These are phyloP conservation scores for Simalia tracyae DNA, from an alignment of 2,797 vertebrate genomes.

Conservation along the genomic window DNA sequence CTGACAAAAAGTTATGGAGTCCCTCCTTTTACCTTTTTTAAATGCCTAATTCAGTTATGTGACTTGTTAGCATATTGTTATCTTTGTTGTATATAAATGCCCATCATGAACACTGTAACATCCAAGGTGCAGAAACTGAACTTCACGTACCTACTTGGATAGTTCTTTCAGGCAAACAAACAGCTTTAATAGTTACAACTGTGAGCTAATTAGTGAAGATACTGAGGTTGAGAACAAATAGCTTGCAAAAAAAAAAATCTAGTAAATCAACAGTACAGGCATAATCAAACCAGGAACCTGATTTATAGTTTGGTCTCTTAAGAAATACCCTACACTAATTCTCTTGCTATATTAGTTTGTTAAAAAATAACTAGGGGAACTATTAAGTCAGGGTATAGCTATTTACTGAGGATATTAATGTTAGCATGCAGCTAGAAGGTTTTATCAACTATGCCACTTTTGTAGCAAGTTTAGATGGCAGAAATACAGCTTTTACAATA, in stretches of 20 bases:
- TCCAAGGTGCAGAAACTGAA: not conserved
- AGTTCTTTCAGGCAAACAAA: not conserved
- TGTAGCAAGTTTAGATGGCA: not conserved
- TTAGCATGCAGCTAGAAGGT: not conserved
- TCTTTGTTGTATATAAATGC: not conserved
- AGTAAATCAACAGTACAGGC: not conserved
- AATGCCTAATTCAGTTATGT: not conserved
- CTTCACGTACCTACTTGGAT: not conserved
- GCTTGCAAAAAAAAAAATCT: not conserved
- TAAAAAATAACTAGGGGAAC: not conserved
- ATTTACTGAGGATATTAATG: not conserved
- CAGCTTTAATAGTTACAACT: not conserved
- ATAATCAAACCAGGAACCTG: not conserved
- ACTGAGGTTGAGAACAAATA: not conserved
- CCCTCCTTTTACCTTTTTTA: not conserved
- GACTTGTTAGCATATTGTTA: not conserved
- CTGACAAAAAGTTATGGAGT: not conserved
- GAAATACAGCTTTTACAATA: not conserved
- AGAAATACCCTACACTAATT: not conserved
- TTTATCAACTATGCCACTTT: not conserved
- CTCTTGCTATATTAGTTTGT: not conserved
- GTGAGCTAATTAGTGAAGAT: too few species aligned
- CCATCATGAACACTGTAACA: not conserved
- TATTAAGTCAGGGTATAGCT: not conserved
- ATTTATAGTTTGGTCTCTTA: not conserved